These are phyloP conservation scores for Trissolcus japonicus DNA, from an alignment of 2,888 invertebrate genomes.

Conservation along the genomic window DNA sequence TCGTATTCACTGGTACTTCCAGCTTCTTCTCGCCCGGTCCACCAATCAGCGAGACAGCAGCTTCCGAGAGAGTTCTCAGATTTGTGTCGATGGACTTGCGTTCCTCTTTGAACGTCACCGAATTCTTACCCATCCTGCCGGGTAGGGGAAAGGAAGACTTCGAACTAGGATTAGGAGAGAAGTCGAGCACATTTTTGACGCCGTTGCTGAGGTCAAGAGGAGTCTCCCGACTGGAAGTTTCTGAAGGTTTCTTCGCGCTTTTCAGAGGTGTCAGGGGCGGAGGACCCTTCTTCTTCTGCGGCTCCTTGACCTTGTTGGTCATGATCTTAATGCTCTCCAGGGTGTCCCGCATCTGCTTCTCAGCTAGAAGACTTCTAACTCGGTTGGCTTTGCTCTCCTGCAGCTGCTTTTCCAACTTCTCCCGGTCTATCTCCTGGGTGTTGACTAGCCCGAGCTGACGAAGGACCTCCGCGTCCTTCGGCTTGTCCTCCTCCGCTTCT, in stretches of 20 bases:
- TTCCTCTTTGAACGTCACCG: conserved; percentile 58
- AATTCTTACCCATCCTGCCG: conserved; percentile 18
- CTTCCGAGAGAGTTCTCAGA: conserved; percentile 68
- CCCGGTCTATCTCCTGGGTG: conserved; percentile 66
- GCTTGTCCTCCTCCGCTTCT: conserved; percentile 43
- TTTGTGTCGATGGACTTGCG: conserved; percentile 66
- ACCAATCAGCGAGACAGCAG: conserved; percentile 67
- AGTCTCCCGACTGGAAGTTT: conserved; percentile 63
- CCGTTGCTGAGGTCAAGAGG: conserved; percentile 66
- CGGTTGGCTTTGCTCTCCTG: conserved; percentile 71
- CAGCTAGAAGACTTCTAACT: conserved; percentile 68
- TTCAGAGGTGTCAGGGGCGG: conserved; percentile 69
- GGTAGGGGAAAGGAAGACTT: too few relatives aligned
- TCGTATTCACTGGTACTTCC: conserved; percentile 39
- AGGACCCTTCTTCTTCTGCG: conserved; percentile 67
- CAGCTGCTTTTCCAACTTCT: conserved; percentile 68
- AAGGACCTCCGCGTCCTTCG: conserved; percentile 68
- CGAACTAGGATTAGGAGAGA: conserved; percentile 61
- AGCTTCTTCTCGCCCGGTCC: conserved; percentile 52
- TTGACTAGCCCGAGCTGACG: conserved; percentile 68
- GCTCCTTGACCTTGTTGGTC: conserved; percentile 53
- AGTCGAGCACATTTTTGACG: conserved; percentile 63
- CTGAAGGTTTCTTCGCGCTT: conserved; percentile 58
- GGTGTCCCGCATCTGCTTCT: conserved; percentile 71
- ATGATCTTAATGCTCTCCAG: conserved; percentile 68